A percentile compares a stretch with the other conserved stretches of the same genome.
phyloP scores from a whole-genome alignment of 2,888 invertebrate genomes.

The Platycheirus rosarum region DNA sequence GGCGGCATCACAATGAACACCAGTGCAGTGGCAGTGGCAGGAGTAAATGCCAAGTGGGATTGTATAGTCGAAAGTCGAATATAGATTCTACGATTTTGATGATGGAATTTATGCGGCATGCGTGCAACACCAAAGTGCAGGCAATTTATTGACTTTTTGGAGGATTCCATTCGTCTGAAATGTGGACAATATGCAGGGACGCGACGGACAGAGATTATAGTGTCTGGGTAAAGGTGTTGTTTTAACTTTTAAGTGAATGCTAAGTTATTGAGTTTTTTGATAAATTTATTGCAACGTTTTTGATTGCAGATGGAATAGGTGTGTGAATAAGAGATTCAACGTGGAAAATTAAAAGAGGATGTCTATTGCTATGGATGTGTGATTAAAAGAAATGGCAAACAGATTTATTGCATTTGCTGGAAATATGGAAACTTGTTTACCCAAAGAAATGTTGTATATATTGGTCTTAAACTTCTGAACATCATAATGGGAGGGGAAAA shows the following conservation, averaged over 20 bases:
- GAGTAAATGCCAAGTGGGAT: slow-evolving; percentile 45
- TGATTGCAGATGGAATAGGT: slow-evolving; percentile 7
- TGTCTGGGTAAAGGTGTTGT: slow-evolving; percentile 32
- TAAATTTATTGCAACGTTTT: slow-evolving; percentile 48
- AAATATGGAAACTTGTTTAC: not conserved
- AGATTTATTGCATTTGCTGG: slow-evolving; percentile 1
- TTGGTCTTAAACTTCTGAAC: no score
- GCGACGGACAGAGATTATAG: not conserved
- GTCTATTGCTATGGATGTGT: slow-evolving; percentile 17
- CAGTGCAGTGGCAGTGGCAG: slow-evolving; percentile 12
- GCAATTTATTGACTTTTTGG: slow-evolving; percentile 46
- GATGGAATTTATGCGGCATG: slow-evolving; percentile 57
- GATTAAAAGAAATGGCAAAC: slow-evolving; percentile 4
- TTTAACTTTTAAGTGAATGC: slow-evolving; percentile 39
- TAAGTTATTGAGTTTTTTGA: slow-evolving; percentile 42
- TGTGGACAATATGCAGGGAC: not conserved
- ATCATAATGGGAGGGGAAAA: no score
- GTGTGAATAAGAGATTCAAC: slow-evolving; percentile 24
- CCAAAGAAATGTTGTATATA: no score
- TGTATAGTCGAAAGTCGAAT: slow-evolving; percentile 50
- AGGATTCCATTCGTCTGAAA: slow-evolving; percentile 17
- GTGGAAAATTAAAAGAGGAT: slow-evolving; percentile 15
- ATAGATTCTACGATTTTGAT: slow-evolving; percentile 42
- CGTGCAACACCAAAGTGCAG: slow-evolving; percentile 38
- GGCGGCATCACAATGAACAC: not conserved